These are phyloP conservation scores for Petromus typicus DNA, from an alignment of 2,113 vertebrate species.

Conservation along the genomic window DNA sequence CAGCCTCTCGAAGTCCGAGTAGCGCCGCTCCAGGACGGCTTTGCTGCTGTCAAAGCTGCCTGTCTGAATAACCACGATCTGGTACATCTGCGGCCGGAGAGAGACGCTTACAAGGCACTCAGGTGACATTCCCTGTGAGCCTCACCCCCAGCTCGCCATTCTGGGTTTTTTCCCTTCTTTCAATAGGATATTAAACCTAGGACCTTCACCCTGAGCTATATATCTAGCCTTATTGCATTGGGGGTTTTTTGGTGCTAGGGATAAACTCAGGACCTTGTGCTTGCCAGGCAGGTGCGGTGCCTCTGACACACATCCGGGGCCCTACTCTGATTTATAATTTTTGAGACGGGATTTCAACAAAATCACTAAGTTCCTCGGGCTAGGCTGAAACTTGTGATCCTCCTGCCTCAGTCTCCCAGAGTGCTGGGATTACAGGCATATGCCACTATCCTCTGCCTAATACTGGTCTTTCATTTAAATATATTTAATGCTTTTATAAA, in stretches of 20 bases:
- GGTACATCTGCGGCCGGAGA: constrained; percentile 88
- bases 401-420: neutral
- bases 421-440: neutral
- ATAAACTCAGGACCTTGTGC: too few relatives aligned
- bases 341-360: neutral
- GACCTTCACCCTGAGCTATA: neutral
- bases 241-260: too few relatives aligned
- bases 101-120: neutral
- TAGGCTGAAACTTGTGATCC: neutral
- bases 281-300: too few relatives aligned
- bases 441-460: neutral
- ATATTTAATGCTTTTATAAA: neutral
- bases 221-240: neutral
- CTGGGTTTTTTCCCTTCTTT: neutral
- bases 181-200: neutral
- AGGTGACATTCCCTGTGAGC: neutral
- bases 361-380: neutral
- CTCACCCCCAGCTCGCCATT: neutral
- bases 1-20: constrained; percentile 92
- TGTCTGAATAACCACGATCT: constrained; percentile 93
- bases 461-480: neutral
- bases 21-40: constrained; percentile 92
- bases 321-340: neutral
- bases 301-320: too few relatives aligned
- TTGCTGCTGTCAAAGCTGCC: constrained; percentile 93